Evolutionary conservation across 1,140 invertebrate genomes (phyloP).

Genomic region (Diachasma alloeum): DNA sequence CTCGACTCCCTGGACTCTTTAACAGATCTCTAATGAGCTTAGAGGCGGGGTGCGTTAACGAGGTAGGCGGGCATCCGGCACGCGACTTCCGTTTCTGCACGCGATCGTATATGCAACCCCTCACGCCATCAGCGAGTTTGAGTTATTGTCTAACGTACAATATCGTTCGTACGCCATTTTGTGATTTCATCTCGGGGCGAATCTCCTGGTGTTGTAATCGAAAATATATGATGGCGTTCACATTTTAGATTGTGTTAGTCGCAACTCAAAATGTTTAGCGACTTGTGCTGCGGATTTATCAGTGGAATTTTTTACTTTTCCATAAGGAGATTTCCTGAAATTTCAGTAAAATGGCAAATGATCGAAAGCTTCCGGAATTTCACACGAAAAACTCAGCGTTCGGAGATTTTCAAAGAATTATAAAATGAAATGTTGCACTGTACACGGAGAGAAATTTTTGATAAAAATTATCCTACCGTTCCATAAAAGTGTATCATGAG

Average conservation of each 20-base stretch:
- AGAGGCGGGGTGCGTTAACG: constrained; percentile 29
- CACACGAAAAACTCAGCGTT: too few relatives aligned
- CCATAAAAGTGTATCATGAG: too few relatives aligned
- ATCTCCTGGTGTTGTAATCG: neutral
- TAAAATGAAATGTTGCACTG: too few relatives aligned
- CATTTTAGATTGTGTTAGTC: neutral
- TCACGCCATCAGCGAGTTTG: neutral
- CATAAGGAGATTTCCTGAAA: too few relatives aligned
- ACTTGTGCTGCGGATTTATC: neutral
- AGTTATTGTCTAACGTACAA: constrained; percentile 23
- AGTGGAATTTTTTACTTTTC: too few relatives aligned
- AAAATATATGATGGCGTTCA: neutral
- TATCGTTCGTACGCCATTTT: neutral
- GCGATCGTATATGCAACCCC: constrained; percentile 14
- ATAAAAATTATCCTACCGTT: too few relatives aligned
- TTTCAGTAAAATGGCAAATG: too few relatives aligned
- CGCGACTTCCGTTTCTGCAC: constrained; percentile 35
- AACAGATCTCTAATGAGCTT: constrained; percentile 22
- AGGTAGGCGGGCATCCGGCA: constrained; percentile 32
- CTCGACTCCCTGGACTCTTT: neutral
- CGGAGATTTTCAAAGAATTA: too few relatives aligned
- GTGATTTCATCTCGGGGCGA: neutral
- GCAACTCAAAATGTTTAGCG: neutral
- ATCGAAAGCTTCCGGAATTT: too few relatives aligned
- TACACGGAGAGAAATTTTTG: too few relatives aligned